Base-by-base conservation (phyloP, 1,140 invertebrate species). In the Dreissena rostriformis region DNA sequence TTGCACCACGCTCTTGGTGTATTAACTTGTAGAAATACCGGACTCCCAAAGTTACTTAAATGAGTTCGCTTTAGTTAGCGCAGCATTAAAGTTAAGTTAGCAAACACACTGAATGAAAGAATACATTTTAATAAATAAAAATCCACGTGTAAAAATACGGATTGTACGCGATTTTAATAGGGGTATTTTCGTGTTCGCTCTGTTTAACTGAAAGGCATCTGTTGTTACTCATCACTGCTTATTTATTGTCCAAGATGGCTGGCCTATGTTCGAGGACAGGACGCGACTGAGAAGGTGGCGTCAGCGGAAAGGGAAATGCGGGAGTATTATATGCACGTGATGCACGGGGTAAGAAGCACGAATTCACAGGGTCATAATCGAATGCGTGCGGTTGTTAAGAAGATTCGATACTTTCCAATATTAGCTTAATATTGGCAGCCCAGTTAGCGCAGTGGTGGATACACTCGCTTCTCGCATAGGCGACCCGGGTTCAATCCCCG, bases 301-400 rank as follows among this genome's bases (percentile, higher is more conserved):
- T 12, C 26, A 24, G 68, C 70, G 1, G 65, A 73, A 55, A 51
- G 49, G 28, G 79, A 82, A 67, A 82, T 82, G 57, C 79, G 53
- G 7, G 65, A 66, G 52, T 82, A 82, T 24, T 82, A 82, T 24
- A 28, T 17, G 24, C 79, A 82, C 51, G 79, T 82, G 26, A 73
- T 82, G 39, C 71, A 74, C 52, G 79, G 79, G 53, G 79, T 82
- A 65, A 72, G 78, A 65, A 39, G 39, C 39, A 39, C 39, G 39
- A 39, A 39, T 39, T 39, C 39, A 39, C 39, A 39, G 39, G 39
- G 39, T 39, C 39, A 39, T 39, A 8, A 39, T 39, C 39, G 39
- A 26, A 7, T 7, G 17, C 39, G 19, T 66, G 15, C n/a, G 24
- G 2, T 4, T 76, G 19, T 53, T 76, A 39, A 17, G 39, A 5